Conservation (phyloP, 2,113 vertebrate species). For the Heptranchias perlo region DNA sequence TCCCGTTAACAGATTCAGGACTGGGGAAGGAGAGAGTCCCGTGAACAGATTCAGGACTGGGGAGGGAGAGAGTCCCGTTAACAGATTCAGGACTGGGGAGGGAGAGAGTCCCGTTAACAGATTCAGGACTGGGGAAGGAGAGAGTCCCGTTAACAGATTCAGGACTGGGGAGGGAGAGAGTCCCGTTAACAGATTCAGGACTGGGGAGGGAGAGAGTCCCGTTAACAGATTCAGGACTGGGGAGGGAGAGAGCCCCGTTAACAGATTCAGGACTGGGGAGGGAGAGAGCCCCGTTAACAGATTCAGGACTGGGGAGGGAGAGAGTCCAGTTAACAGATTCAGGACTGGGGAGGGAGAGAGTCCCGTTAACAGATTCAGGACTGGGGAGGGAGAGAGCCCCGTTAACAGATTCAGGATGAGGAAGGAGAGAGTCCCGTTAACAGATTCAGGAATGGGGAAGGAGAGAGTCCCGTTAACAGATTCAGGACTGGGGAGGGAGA, state of each 20-base stretch:
- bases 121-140: neutral
- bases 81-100: no score
- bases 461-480: neutral
- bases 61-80: neutral
- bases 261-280: no score
- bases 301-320: no score
- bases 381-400: neutral
- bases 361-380: neutral
- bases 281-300: neutral
- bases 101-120: neutral
- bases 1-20: neutral
- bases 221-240: neutral
- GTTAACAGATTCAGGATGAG: neutral
- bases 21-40: neutral
- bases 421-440: neutral
- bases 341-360: neutral
- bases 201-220: no score
- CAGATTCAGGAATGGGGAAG: neutral
- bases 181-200: neutral
- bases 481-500: neutral
- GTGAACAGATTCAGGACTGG: neutral
- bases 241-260: neutral
- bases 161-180: neutral
- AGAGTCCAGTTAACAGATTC: no score
- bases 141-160: neutral